Percentiles rank a stretch among this genome's conserved stretches.
phyloP scores from a whole-genome alignment of 2,888 invertebrate species.

The Erebia epiphron region DNA sequence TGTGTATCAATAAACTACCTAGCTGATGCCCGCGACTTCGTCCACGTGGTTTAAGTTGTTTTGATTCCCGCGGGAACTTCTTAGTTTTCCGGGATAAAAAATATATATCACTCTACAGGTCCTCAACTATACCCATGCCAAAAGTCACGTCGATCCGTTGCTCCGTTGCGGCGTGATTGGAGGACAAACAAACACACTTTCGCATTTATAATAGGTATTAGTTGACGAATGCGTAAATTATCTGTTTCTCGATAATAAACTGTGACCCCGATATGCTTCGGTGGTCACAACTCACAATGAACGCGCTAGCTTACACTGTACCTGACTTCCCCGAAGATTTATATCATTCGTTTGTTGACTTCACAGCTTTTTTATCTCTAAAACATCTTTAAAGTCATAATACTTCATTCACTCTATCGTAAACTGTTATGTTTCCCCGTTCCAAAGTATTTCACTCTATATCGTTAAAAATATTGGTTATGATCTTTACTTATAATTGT shows the following conservation, averaged over 20 bases:
- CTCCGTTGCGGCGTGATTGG: no score
- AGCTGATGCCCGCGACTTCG: no score
- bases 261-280: background rate
- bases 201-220: no score
- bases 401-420: constrained; percentile 5
- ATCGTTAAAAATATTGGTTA: no score
- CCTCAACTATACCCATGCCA: no score
- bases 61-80: no score
- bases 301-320: background rate
- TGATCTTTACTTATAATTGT: no score
- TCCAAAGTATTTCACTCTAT: background rate
- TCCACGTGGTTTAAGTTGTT: no score
- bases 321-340: constrained; percentile 3
- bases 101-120: no score
- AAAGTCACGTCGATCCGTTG: no score
- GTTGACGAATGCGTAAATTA: background rate
- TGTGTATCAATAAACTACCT: no score
- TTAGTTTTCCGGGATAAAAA: no score
- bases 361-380: background rate
- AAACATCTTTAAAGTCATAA: background rate
- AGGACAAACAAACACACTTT: background rate
- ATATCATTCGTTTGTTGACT: constrained; percentile 5
- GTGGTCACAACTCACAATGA: background rate
- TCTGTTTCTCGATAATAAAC: background rate
- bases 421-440: background rate